Evolutionary conservation across 2,113 vertebrate genomes (phyloP).

Genomic region (Pimephales promelas): DNA sequence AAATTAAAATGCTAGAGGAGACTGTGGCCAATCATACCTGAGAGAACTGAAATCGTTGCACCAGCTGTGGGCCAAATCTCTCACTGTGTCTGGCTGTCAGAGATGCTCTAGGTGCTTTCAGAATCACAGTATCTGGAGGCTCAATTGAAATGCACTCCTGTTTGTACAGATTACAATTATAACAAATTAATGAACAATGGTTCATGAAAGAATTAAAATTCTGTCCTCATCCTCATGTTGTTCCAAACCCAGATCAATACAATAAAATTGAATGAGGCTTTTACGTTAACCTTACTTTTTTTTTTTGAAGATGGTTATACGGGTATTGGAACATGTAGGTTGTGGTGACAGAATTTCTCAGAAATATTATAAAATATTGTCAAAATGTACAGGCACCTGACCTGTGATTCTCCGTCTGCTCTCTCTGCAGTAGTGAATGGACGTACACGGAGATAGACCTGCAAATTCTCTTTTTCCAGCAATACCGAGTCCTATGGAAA

Average conservation of each 20-base stretch:
- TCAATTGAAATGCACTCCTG: conserved; percentile 84
- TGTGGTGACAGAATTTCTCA: not conserved
- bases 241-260: not conserved
- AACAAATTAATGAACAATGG: not conserved
- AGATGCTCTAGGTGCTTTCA: conserved; percentile 80
- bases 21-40: conserved; percentile 68
- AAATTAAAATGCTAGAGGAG: not conserved
- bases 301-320: not conserved
- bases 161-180: not conserved
- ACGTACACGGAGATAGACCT: conserved; percentile 87
- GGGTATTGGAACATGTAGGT: not conserved
- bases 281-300: not conserved
- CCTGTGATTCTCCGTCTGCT: conserved; percentile 81
- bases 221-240: not conserved
- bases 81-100: conserved; percentile 78
- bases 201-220: not conserved
- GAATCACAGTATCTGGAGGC: conserved; percentile 76
- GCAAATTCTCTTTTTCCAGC: conserved; percentile 80
- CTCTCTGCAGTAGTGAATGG: conserved; percentile 83
- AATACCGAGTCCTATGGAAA: conserved; percentile 65
- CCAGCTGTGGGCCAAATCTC: conserved; percentile 73
- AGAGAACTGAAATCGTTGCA: conserved; percentile 92
- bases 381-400: conserved; percentile 77
- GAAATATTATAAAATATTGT: not conserved
- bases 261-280: not conserved